Percentiles rank a stretch among this genome's conserved stretches.
Conservation (phyloP, 2,888 invertebrate genomes). For the Tetragnatha montana region DNA sequence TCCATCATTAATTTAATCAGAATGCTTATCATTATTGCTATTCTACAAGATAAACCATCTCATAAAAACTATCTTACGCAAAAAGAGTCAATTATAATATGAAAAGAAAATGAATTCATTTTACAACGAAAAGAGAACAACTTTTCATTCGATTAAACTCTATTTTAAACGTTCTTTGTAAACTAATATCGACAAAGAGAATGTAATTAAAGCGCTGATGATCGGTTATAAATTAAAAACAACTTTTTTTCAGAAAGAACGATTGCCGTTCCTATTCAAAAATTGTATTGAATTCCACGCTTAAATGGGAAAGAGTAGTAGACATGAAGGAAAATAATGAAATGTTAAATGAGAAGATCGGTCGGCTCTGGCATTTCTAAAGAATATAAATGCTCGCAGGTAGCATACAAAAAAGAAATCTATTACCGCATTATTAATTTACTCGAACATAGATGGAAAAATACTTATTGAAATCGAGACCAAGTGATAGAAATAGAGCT, state of each 20-base stretch:
- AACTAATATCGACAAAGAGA: not conserved
- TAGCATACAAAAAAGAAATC: not conserved
- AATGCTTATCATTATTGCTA: too few species aligned
- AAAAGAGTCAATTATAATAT: too few species aligned
- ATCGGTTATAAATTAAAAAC: not conserved
- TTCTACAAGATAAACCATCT: too few species aligned
- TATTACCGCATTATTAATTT: constrained; percentile 25
- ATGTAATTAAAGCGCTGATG: not conserved
- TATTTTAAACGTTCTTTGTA: not conserved
- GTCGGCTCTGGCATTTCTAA: not conserved
- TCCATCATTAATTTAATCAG: too few species aligned
- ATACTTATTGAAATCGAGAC: constrained; percentile 12
- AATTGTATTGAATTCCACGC: not conserved
- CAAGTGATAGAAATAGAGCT: not conserved
- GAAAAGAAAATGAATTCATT: not conserved
- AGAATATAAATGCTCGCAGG: not conserved
- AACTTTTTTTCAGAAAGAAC: not conserved
- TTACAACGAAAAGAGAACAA: not conserved
- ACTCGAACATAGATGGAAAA: constrained; percentile 4
- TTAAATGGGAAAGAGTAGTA: not conserved
- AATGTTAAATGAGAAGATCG: not conserved
- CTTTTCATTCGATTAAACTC: not conserved
- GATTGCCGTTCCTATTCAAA: not conserved
- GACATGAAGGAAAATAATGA: not conserved
- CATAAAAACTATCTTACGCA: too few species aligned